phyloP scores from a whole-genome alignment of 1,140 invertebrate species.

The Thalassaphorura encarpata region DNA sequence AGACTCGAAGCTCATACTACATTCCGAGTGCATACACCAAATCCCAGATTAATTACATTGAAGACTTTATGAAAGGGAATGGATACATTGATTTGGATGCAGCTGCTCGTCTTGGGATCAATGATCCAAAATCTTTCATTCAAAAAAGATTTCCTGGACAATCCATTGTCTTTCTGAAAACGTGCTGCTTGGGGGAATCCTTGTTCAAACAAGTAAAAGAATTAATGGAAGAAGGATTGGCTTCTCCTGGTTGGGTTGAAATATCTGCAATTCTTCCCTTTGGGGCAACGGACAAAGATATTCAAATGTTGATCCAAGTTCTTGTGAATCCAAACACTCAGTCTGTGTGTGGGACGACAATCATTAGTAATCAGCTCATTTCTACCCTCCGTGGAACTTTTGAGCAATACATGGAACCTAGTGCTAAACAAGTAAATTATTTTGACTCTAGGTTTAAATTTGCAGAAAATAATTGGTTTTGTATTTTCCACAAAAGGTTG shows the following conservation, averaged over 20 bases:
- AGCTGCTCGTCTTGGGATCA: slow-evolving; percentile 72
- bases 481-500: too few species aligned
- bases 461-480: too few species aligned
- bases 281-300: slow-evolving; percentile 63
- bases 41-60: slow-evolving; percentile 79
- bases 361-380: slow-evolving; percentile 47
- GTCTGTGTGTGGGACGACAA: slow-evolving; percentile 42
- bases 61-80: slow-evolving; percentile 86
- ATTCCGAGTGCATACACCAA: slow-evolving; percentile 82
- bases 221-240: slow-evolving; percentile 26
- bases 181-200: slow-evolving; percentile 62
- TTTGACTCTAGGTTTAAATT: too few species aligned
- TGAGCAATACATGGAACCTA: slow-evolving; percentile 30
- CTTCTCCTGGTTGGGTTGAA: slow-evolving; percentile 32
- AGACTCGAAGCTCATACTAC: slow-evolving; percentile 52
- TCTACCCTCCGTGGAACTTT: slow-evolving; percentile 37
- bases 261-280: slow-evolving; percentile 55
- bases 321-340: slow-evolving; percentile 42
- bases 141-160: slow-evolving; percentile 59
- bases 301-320: slow-evolving; percentile 56
- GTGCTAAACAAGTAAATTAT: too few species aligned
- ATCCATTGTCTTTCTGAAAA: slow-evolving; percentile 58
- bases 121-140: slow-evolving; percentile 70
- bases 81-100: slow-evolving; percentile 89
- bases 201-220: slow-evolving; percentile 59